Evolutionary conservation across 2,888 invertebrate genomes (phyloP).

Genomic region (Rhingia campestris): DNA sequence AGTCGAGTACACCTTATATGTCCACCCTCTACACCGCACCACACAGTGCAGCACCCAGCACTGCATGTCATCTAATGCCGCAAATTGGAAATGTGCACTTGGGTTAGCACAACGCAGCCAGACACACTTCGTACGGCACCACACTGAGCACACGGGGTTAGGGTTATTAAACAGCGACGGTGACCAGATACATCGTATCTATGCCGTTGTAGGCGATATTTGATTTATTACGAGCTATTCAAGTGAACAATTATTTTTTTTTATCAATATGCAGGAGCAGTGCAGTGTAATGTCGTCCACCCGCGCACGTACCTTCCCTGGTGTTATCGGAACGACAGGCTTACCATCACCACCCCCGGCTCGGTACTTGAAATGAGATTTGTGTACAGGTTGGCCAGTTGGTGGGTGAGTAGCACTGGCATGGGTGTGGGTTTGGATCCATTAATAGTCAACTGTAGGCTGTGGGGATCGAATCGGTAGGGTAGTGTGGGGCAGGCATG

Average conservation of each 20-base stretch:
- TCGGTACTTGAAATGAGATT: constrained; percentile 26
- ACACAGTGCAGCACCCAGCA: not conserved
- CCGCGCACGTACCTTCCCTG: not conserved
- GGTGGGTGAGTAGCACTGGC: constrained; percentile 22
- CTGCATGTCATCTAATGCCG: constrained; percentile 61
- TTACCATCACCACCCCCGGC: constrained; percentile 41
- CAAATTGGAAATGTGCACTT: constrained; percentile 67
- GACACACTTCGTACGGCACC: constrained; percentile 40
- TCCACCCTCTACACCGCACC: constrained; percentile 27
- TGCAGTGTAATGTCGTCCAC: constrained; percentile 34
- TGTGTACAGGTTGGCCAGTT: constrained; percentile 58
- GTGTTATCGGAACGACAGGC: constrained; percentile 20
- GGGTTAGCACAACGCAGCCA: constrained; percentile 52
- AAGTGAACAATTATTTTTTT: constrained; percentile 62
- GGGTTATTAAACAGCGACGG: constrained; percentile 55
- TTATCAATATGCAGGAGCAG: constrained; percentile 63
- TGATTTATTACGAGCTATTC: constrained; percentile 71
- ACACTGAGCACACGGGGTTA: constrained; percentile 26
- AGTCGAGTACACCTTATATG: not conserved
- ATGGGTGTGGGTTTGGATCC: constrained; percentile 57
- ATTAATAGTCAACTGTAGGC: constrained; percentile 44
- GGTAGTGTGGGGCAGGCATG: constrained; percentile 6
- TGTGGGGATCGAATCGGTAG: constrained; percentile 48
- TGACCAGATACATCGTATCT: constrained; percentile 40
- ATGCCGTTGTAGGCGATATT: constrained; percentile 68